Base-by-base conservation (phyloP, 2,888 invertebrate species). In the Aelia acuminata region DNA sequence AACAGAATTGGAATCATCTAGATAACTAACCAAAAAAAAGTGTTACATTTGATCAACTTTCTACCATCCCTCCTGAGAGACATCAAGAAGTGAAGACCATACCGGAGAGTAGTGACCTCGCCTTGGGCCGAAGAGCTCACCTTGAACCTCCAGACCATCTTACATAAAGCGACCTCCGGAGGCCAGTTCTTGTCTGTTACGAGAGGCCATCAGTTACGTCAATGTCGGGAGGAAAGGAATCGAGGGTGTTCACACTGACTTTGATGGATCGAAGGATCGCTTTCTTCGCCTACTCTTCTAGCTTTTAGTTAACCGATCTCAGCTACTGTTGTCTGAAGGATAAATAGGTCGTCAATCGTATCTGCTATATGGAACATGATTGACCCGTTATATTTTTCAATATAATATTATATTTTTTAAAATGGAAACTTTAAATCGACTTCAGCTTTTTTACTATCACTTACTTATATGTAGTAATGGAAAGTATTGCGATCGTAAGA, bases 151-250 rank as follows among this genome's bases (percentile, higher is more conserved):
- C 31, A 35, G 18, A 35, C 13, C 26, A 26, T 5, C 31, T 70
- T 70, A 70, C 63, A 20, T 70, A 70, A 70, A 70, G 63, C 5
- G 15, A 13, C 63, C 35, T 35, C 63, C 18, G 18, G 35, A 35
- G 63, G 63, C 31, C 35, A 35, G 63, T 70, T 70, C 63, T 70
- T 35, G 63, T 35, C 63, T 15, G 63, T 70, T 70, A 70, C 63
- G 63, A 70, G 63, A 35, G 18, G 0, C 63, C 5, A 70, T 70
- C 63, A 18, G 20, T 70, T 70, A 70, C 63, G 63, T 70, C 63
- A 70, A 70, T 70, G 63, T 18, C 35, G 31, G 35, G 20, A 70
- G 31, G 63, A 35, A 35, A 35, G 63, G 31, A 70, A 35, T 70
- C 31, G 63, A 35, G 57, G 57, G 57, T 57, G 57, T 57, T 57